Evolutionary conservation across 2,888 invertebrate species (phyloP).

Genomic region (Oscheius sp.): DNA sequence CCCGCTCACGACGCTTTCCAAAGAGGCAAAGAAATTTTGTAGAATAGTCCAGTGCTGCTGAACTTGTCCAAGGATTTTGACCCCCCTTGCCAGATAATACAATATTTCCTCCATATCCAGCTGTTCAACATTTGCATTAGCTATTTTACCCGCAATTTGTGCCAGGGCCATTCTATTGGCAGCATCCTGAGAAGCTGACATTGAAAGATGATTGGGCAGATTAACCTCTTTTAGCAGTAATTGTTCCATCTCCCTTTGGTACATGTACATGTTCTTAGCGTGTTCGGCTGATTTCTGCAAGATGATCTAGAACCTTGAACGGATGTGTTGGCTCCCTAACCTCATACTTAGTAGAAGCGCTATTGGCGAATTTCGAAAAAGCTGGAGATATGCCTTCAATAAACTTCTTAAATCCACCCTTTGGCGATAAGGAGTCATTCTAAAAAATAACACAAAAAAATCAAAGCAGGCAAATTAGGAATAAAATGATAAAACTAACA

Average conservation of each 20-base stretch:
- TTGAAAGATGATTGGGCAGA: background rate
- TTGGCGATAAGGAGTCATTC: too few species aligned
- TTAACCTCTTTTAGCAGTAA: background rate
- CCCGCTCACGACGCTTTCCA: background rate
- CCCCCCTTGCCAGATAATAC: background rate
- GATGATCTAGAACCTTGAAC: too few species aligned
- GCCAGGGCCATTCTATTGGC: background rate
- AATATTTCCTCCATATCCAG: background rate
- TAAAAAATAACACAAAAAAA: too few species aligned
- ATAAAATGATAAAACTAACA: too few species aligned
- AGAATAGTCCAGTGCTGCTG: background rate
- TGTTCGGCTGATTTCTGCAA: slow-evolving; percentile 1
- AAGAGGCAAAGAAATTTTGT: background rate
- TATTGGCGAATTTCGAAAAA: too few species aligned
- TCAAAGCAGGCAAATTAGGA: too few species aligned
- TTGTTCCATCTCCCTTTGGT: background rate
- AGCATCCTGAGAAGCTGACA: slow-evolving; percentile 5
- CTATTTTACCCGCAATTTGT: background rate
- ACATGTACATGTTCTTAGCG: background rate
- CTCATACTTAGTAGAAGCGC: too few species aligned
- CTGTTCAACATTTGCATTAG: background rate
- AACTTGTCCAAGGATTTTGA: background rate
- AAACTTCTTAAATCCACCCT: too few species aligned
- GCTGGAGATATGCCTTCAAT: too few species aligned
- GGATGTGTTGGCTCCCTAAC: too few species aligned